A percentile compares a stretch with the other conserved stretches of the same genome.
Conservation (phyloP, 2,888 invertebrate species). For the Nemotelus pantherinus region DNA sequence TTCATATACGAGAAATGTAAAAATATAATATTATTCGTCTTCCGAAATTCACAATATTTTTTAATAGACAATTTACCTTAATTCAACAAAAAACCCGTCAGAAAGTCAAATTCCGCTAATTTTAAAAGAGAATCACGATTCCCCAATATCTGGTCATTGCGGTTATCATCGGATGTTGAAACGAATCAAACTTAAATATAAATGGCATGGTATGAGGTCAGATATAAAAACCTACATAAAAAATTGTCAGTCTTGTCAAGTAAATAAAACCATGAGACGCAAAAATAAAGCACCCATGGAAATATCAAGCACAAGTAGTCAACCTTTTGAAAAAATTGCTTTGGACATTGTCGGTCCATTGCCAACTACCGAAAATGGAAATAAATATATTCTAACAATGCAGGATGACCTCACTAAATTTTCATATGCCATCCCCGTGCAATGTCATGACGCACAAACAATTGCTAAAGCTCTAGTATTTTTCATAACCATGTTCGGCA, state of each 20-base stretch:
- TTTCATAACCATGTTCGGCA: not conserved
- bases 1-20: too few relatives aligned
- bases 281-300: constrained; percentile 55
- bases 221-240: constrained; percentile 3
- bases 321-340: constrained; percentile 55
- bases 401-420: constrained; percentile 59
- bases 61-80: too few relatives aligned
- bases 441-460: constrained; percentile 56
- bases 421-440: constrained; percentile 55
- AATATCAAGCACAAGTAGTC: constrained; percentile 55
- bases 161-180: not conserved
- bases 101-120: not conserved
- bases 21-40: too few relatives aligned
- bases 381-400: constrained; percentile 56
- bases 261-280: constrained; percentile 53
- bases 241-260: not conserved
- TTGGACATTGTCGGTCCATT: constrained; percentile 57
- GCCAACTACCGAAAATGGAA: constrained; percentile 53
- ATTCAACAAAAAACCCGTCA: too few relatives aligned
- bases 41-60: too few relatives aligned
- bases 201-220: constrained; percentile 2
- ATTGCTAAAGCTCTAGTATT: constrained; percentile 51
- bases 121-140: not conserved
- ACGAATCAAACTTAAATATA: not conserved
- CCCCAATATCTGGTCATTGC: too few relatives aligned